phyloP scores from a whole-genome alignment of 64 coral and sea anemone species.

The Hydrozoanthus tunicans region DNA sequence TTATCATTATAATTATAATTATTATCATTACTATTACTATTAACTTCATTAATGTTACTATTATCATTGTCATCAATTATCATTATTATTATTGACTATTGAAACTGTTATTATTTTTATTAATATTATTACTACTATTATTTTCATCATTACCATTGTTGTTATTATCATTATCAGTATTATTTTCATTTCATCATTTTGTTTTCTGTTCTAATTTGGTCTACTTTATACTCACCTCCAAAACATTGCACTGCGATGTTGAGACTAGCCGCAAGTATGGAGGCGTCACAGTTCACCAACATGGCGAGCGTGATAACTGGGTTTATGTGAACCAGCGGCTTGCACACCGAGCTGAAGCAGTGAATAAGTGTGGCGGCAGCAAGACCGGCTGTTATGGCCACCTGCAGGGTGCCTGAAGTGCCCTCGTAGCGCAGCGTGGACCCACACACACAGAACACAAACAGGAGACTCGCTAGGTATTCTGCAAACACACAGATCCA shows the following conservation, averaged over 20 bases:
- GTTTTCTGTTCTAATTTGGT: not conserved
- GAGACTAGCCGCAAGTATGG: slow-evolving; percentile 51
- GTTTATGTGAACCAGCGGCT: slow-evolving; percentile 80
- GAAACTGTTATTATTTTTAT: too few species aligned
- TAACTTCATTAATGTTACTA: too few species aligned
- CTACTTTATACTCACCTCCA: slow-evolving; percentile 65
- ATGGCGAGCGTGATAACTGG: slow-evolving; percentile 73
- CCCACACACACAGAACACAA: slow-evolving; percentile 79
- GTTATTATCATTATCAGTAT: too few species aligned
- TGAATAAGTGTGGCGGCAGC: slow-evolving; percentile 59
- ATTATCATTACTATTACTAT: too few species aligned
- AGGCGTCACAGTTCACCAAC: slow-evolving; percentile 72
- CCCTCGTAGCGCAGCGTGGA: slow-evolving; percentile 80
- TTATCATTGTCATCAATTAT: too few species aligned
- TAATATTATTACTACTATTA: too few species aligned
- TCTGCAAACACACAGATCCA: slow-evolving; percentile 85
- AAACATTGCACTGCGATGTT: slow-evolving; percentile 71
- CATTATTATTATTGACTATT: too few species aligned
- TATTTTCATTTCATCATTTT: not conserved
- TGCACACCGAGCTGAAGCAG: slow-evolving; percentile 82
- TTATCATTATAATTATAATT: too few species aligned
- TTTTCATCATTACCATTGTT: too few species aligned
- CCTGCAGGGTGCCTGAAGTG: slow-evolving; percentile 64
- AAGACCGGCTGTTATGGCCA: slow-evolving; percentile 78
- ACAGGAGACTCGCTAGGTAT: slow-evolving; percentile 72